A percentile compares a stretch with the other conserved stretches of the same genome.
phyloP scores from a whole-genome alignment of 1,140 invertebrate genomes.

The Nephila pilipes region DNA sequence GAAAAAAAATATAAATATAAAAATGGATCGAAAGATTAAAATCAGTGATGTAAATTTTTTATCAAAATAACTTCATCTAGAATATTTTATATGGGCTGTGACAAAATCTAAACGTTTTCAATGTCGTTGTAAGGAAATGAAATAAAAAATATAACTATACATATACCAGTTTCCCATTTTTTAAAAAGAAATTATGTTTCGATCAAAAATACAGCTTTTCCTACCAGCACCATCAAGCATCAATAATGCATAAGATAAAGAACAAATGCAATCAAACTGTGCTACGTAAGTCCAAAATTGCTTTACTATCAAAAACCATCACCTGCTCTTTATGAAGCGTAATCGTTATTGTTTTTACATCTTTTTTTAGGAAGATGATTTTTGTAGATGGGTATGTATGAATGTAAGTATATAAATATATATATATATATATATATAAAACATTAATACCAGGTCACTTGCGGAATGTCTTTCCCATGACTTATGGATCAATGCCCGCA shows the following conservation, averaged over 20 bases:
- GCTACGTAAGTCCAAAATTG: neutral
- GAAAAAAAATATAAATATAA: too few species aligned
- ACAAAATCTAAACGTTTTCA: too few species aligned
- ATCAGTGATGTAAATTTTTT: too few species aligned
- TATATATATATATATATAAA: neutral
- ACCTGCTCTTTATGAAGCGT: neutral
- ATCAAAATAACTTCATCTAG: too few species aligned
- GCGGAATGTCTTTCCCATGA: constrained; percentile 40
- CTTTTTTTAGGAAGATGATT: neutral
- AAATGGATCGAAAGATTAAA: too few species aligned
- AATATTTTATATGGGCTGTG: too few species aligned
- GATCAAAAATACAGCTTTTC: neutral
- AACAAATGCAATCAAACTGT: neutral
- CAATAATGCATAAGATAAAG: neutral
- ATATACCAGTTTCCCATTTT: neutral
- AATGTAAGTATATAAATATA: too few species aligned
- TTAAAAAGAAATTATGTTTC: neutral
- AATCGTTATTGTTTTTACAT: neutral
- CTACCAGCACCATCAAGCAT: neutral
- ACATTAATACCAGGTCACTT: constrained; percentile 5
- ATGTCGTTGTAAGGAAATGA: too few species aligned
- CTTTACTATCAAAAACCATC: neutral
- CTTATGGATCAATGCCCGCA: constrained; percentile 62
- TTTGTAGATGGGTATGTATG: constrained; percentile 8
- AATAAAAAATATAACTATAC: neutral